Percentiles rank a stretch among this genome's conserved stretches.
Conservation (phyloP, 2,888 invertebrate genomes). For the Siphlonurus alternatus region DNA sequence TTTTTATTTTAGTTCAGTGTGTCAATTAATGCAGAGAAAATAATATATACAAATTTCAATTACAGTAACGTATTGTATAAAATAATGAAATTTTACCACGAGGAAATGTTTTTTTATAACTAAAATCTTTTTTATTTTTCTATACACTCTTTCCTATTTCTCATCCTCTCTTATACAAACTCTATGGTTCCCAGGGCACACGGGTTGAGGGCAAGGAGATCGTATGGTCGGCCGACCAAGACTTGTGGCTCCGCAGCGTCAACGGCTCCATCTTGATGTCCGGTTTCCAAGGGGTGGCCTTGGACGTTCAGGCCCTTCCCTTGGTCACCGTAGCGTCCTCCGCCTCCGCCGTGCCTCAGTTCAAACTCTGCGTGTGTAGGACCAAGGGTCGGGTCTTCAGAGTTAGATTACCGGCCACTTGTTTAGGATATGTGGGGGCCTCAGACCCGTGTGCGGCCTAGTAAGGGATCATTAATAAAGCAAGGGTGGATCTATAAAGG, state of each 20-base stretch:
- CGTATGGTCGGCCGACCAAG: conserved; percentile 59
- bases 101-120: too few relatives aligned
- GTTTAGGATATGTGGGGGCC: neutral
- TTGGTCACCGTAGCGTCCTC: conserved; percentile 26
- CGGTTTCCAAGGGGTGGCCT: conserved; percentile 28
- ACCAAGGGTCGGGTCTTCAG: conserved; percentile 70
- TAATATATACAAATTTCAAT: too few relatives aligned
- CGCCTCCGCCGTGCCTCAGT: conserved; percentile 35
- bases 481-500: too few relatives aligned
- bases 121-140: too few relatives aligned
- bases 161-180: too few relatives aligned
- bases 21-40: too few relatives aligned
- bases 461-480: too few relatives aligned
- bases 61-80: too few relatives aligned
- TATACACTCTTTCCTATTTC: too few relatives aligned
- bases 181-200: conserved; percentile 17
- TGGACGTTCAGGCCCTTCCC: conserved; percentile 55
- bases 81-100: too few relatives aligned
- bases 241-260: conserved; percentile 54
- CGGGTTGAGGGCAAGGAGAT: conserved; percentile 38
- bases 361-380: conserved; percentile 81
- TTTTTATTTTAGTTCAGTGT: too few relatives aligned
- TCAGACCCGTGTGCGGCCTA: neutral
- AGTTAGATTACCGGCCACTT: conserved; percentile 24
- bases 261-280: conserved; percentile 52